These are phyloP conservation scores for Stramonita haemastoma DNA, from an alignment of 2,888 invertebrate species.

Conservation along the genomic window DNA sequence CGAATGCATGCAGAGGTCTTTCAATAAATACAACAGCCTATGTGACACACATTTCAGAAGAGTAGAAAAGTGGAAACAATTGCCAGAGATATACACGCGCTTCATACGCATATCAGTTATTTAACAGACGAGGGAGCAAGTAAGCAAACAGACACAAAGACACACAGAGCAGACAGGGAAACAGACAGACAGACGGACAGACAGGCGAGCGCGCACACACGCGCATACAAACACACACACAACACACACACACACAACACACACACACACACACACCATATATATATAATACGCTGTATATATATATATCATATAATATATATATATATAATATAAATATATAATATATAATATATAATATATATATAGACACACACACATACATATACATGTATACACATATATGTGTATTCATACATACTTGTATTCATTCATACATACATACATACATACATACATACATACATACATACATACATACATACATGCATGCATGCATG, in stretches of 20 bases:
- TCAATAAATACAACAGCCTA: too few relatives aligned
- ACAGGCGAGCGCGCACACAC: not conserved
- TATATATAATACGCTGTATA: too few relatives aligned
- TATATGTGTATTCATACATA: not conserved
- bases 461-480: constrained; percentile 13
- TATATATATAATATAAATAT: too few relatives aligned
- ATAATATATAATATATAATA: too few relatives aligned
- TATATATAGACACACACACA: constrained; percentile 23
- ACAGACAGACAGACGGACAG: not conserved
- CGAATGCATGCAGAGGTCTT: too few relatives aligned
- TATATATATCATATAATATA: too few relatives aligned
- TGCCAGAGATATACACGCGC: too few relatives aligned
- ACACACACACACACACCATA: too few relatives aligned
- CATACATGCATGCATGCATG: not conserved
- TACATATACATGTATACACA: not conserved
- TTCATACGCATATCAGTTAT: too few relatives aligned
- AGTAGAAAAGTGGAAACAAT: too few relatives aligned
- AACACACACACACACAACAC: too few relatives aligned
- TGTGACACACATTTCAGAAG: too few relatives aligned
- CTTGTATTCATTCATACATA: not conserved
- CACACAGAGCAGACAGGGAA: not conserved
- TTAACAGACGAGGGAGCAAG: not conserved
- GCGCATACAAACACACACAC: constrained; percentile 18
- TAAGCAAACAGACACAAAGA: not conserved
- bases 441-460: constrained; percentile 1